These are phyloP conservation scores for Lepus europaeus DNA, from an alignment of 2,113 vertebrate species.

Conservation along the genomic window DNA sequence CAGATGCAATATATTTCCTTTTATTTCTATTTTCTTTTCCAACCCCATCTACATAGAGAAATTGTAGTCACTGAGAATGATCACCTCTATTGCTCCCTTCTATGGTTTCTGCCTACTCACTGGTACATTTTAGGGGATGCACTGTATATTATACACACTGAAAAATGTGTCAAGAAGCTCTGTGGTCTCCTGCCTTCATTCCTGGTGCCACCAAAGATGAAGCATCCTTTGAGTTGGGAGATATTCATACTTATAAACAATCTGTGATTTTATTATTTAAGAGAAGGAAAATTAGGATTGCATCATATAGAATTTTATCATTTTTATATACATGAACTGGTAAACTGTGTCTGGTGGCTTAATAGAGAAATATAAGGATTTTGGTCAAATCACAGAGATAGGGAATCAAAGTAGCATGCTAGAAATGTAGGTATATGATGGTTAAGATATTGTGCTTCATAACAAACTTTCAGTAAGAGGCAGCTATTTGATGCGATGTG, in stretches of 20 bases:
- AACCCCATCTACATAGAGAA: not conserved
- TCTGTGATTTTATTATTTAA: not conserved
- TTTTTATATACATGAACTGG: not conserved
- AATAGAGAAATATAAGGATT: not conserved
- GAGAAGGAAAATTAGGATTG: not conserved
- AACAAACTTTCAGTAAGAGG: not conserved
- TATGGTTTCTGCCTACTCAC: not conserved
- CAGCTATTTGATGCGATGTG: not conserved
- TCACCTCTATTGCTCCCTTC: not conserved
- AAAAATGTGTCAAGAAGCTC: not conserved
- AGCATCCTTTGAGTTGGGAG: not conserved
- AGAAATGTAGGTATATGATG: not conserved
- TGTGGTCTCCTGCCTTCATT: not conserved
- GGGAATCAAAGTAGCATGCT: fast-evolving
- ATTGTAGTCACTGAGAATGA: not conserved
- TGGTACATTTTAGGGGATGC: not conserved
- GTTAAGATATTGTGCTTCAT: not conserved
- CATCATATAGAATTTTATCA: not conserved
- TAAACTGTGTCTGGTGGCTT: not conserved
- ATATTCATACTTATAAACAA: not conserved
- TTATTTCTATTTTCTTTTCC: not conserved
- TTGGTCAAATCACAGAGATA: not conserved
- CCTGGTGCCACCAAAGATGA: not conserved
- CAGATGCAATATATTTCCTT: not conserved
- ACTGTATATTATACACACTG: not conserved